These are phyloP conservation scores for Anabacerthia variegaticeps DNA, from an alignment of 2,797 vertebrate species.

Conservation along the genomic window DNA sequence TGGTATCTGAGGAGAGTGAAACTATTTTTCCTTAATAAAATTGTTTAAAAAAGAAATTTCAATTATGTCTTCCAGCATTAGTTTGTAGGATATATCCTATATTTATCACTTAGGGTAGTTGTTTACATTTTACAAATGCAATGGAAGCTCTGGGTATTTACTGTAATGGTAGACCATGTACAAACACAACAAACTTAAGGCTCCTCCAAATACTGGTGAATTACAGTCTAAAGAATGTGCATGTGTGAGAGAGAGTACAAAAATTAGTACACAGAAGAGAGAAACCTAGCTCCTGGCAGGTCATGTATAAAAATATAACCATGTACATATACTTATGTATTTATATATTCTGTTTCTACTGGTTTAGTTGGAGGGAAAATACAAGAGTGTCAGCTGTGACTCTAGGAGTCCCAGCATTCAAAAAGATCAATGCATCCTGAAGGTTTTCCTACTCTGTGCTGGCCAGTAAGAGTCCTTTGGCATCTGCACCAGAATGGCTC, in stretches of 20 bases:
- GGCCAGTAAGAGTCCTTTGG: not conserved
- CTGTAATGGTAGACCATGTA: not conserved
- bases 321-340: not conserved
- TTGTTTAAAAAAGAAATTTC: not conserved
- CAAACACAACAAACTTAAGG: not conserved
- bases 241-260: not conserved
- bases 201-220: not conserved
- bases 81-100: not conserved
- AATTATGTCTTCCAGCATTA: not conserved
- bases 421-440: not conserved
- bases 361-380: not conserved
- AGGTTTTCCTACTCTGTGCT: not conserved
- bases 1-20: not conserved
- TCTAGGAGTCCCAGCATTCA: not conserved
- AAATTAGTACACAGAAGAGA: not conserved
- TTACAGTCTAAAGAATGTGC: not conserved
- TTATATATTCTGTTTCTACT: not conserved
- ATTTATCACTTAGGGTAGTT: not conserved
- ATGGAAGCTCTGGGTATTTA: not conserved
- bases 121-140: not conserved
- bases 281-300: not conserved
- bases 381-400: not conserved
- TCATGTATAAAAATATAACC: not conserved
- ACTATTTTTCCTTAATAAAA: not conserved
- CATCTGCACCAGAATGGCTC: not conserved